phyloP scores from a whole-genome alignment of 2,797 vertebrate genomes.

The Graptemys geographica region DNA sequence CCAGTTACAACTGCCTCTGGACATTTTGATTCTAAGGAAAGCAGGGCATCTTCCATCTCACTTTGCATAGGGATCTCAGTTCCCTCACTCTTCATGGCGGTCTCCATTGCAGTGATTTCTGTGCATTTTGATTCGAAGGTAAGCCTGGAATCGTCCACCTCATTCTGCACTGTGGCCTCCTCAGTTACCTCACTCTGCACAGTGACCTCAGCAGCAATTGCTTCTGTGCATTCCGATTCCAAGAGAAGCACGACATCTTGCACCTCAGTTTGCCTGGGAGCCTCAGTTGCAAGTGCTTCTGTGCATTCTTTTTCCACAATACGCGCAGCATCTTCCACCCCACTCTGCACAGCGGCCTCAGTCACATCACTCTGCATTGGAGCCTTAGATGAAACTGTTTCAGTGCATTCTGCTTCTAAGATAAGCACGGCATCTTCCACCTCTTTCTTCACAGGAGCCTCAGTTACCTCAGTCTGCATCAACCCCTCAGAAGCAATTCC shows the following conservation, averaged over 20 bases:
- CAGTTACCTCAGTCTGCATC: background rate
- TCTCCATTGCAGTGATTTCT: background rate
- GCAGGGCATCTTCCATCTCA: accelerated
- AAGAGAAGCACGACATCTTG: background rate
- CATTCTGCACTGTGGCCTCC: background rate
- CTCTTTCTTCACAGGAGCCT: background rate
- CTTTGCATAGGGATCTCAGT: background rate
- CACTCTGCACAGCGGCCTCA: background rate
- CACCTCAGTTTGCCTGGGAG: background rate
- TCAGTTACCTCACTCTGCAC: background rate
- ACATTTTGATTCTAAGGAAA: background rate
- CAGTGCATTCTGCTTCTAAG: background rate
- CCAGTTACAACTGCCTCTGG: background rate
- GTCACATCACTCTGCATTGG: background rate
- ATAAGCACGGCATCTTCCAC: background rate
- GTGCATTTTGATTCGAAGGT: background rate
- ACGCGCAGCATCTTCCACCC: background rate
- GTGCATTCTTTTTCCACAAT: background rate
- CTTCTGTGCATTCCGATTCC: background rate
- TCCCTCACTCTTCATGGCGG: background rate
- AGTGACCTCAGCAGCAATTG: background rate
- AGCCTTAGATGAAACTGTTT: background rate
- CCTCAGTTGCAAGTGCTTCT: background rate
- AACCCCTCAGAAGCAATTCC: background rate
- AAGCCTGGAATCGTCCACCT: background rate